These are phyloP conservation scores for Oryzias curvinotus DNA, from an alignment of 2,113 vertebrate species.

Conservation along the genomic window DNA sequence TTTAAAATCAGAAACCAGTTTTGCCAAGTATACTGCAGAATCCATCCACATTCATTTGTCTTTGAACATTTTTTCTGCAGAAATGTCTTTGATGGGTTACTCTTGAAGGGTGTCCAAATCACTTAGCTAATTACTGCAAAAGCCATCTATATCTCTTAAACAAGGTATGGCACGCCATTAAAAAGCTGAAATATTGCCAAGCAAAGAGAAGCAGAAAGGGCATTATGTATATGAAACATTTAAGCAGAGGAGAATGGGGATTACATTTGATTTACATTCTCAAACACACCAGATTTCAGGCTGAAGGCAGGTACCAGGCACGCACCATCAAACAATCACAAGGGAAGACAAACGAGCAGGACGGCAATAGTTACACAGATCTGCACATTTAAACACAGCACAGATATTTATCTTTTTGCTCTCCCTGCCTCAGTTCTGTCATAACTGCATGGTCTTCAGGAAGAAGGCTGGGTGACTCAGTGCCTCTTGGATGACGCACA, in stretches of 20 bases:
- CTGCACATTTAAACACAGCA: slow-evolving; percentile 17
- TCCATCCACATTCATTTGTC: slow-evolving; percentile 20
- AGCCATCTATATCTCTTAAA: slow-evolving; percentile 18
- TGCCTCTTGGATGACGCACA: slow-evolving; percentile 54
- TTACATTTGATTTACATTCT: slow-evolving; percentile 38
- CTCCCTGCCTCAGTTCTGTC: slow-evolving; percentile 31
- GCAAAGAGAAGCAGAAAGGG: slow-evolving; percentile 28
- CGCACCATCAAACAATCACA: slow-evolving; percentile 11
- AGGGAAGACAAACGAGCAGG: slow-evolving; percentile 24
- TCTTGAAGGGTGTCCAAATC: slow-evolving; percentile 40
- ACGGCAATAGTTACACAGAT: slow-evolving; percentile 33
- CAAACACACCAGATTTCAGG: slow-evolving; percentile 21
- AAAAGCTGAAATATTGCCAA: slow-evolving; percentile 56
- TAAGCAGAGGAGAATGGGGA: slow-evolving; percentile 19
- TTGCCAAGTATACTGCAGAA: slow-evolving; percentile 38
- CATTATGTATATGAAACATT: slow-evolving; percentile 42
- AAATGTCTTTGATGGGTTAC: slow-evolving; percentile 9
- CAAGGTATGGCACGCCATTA: slow-evolving; percentile 34
- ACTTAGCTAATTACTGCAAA: slow-evolving; percentile 63
- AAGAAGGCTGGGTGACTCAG: slow-evolving; percentile 52
- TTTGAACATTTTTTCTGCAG: background rate
- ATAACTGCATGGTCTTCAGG: slow-evolving; percentile 20
- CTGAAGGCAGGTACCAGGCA: slow-evolving; percentile 6
- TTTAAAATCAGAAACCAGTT: slow-evolving; percentile 39
- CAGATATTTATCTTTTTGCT: slow-evolving; percentile 39